phyloP scores from a whole-genome alignment of 2,797 vertebrate species.

The Paguma larvata region DNA sequence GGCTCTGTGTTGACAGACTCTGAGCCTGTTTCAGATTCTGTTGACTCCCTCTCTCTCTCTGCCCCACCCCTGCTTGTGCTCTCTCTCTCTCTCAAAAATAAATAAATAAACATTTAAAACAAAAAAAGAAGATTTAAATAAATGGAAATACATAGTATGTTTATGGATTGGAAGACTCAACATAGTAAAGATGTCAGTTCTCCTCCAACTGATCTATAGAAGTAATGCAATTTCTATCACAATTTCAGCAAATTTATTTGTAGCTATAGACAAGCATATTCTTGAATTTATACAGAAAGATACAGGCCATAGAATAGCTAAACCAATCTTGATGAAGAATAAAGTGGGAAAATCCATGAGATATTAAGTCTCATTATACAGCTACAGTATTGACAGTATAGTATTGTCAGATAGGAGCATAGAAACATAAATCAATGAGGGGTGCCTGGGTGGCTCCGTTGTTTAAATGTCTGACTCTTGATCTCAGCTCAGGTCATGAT shows the following conservation, averaged over 20 bases:
- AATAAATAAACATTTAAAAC: too few species aligned
- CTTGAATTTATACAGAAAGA: neutral
- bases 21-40: too few species aligned
- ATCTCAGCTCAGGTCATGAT: too few species aligned
- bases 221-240: neutral
- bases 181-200: neutral
- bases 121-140: neutral
- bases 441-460: too few species aligned
- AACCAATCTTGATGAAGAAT: constrained; percentile 15
- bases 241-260: neutral
- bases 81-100: too few species aligned
- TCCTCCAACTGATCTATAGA: neutral
- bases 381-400: neutral
- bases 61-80: too few species aligned
- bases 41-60: too few species aligned
- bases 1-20: too few species aligned
- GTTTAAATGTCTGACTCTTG: too few species aligned
- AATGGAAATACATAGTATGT: neutral
- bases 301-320: neutral
- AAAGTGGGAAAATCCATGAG: neutral
- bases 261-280: neutral
- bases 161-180: neutral
- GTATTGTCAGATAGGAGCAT: constrained; percentile 4
- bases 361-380: neutral
- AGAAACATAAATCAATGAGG: neutral